Percentiles rank a stretch among this genome's conserved stretches.
Evolutionary conservation across 2,797 vertebrate genomes (phyloP).

Genomic region (Buphagus erythrorhynchus): DNA sequence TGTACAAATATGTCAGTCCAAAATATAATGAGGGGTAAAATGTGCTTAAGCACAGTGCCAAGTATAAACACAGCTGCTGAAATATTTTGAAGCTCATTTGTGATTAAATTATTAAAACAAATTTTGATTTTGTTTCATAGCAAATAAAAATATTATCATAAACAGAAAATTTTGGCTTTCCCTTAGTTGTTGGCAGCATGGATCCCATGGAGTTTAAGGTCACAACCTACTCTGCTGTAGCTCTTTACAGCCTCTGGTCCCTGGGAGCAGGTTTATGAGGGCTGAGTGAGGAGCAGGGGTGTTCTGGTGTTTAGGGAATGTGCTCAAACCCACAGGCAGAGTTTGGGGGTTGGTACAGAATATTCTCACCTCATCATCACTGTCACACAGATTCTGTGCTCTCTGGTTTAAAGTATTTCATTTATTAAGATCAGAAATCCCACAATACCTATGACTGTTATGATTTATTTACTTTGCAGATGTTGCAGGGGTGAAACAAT

Average conservation of each 20-base stretch:
- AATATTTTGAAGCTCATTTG: neutral
- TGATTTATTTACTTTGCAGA: constrained; percentile 3
- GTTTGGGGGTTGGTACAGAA: neutral
- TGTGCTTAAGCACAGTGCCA: neutral
- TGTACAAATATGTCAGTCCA: neutral
- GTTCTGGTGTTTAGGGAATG: neutral
- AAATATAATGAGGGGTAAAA: neutral
- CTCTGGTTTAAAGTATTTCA: neutral
- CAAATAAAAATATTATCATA: neutral
- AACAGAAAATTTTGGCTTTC: neutral
- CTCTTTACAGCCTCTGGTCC: neutral
- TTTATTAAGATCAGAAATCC: neutral
- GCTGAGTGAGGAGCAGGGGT: neutral
- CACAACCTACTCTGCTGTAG: neutral
- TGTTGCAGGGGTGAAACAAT: neutral
- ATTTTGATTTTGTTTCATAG: neutral
- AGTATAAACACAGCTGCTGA: neutral
- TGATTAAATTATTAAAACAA: neutral
- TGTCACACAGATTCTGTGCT: neutral
- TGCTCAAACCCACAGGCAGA: neutral
- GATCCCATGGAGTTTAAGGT: neutral
- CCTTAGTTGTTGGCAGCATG: neutral
- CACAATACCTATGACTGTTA: neutral
- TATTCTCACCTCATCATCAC: neutral
- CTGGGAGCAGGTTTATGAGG: neutral